Evolutionary conservation across 1,140 invertebrate genomes (phyloP).

Genomic region (Microplitis mediator): DNA sequence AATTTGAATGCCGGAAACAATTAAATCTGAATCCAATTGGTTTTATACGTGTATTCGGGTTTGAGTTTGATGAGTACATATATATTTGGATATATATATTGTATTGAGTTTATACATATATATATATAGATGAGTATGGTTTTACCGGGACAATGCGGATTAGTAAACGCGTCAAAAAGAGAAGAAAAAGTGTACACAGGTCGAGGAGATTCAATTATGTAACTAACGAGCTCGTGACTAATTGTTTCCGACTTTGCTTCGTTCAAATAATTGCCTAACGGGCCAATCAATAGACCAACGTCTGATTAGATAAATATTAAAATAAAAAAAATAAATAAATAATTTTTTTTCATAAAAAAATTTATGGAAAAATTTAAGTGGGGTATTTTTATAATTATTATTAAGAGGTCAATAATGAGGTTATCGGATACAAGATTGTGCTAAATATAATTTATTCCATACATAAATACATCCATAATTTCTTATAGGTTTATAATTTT

Average conservation of each 20-base stretch:
- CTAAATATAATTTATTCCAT: too few species aligned
- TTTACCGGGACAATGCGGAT: neutral
- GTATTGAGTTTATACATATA: neutral
- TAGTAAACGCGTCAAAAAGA: conserved; percentile 4
- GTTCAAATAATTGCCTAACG: conserved; percentile 44
- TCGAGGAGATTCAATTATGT: conserved; percentile 41
- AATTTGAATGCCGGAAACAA: conserved; percentile 25
- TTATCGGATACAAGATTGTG: too few species aligned
- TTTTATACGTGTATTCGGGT: conserved; percentile 5
- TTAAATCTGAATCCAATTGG: conserved; percentile 34
- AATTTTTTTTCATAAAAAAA: too few species aligned
- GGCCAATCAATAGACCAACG: conserved; percentile 12
- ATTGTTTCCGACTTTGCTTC: conserved; percentile 53
- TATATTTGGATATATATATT: neutral
- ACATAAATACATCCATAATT: too few species aligned
- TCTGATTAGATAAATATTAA: neutral
- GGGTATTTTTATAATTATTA: too few species aligned
- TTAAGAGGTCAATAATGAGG: too few species aligned
- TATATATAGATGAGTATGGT: neutral
- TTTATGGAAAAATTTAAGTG: too few species aligned
- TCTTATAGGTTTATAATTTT: too few species aligned
- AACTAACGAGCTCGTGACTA: conserved; percentile 42
- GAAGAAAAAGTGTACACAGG: conserved; percentile 20
- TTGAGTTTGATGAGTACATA: neutral
- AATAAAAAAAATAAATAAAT: neutral